Conservation (phyloP, 2,113 vertebrate species). For the Grallaria varia region DNA sequence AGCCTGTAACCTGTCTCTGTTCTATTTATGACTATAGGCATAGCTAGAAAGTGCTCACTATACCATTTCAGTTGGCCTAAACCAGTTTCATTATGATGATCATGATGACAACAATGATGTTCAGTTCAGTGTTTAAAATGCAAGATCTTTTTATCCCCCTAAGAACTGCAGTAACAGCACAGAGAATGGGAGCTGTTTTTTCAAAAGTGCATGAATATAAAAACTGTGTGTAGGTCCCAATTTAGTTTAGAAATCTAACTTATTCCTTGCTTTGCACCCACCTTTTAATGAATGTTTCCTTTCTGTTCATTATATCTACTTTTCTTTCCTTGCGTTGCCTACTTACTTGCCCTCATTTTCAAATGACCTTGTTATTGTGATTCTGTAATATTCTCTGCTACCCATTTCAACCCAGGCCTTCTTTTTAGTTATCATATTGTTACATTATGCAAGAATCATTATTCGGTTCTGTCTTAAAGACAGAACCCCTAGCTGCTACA, state of each 20-base stretch:
- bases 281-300: not conserved
- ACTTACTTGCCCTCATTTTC: constrained; percentile 10
- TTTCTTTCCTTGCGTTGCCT: not conserved
- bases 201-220: not conserved
- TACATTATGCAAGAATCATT: constrained; percentile 49
- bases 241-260: not conserved
- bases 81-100: not conserved
- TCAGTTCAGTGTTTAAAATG: not conserved
- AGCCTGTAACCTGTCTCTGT: not conserved
- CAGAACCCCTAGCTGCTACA: constrained; percentile 42
- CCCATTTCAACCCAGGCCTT: not conserved
- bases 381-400: constrained; percentile 11
- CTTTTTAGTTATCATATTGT: constrained; percentile 9
- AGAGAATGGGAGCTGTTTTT: not conserved
- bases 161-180: not conserved
- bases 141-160: not conserved
- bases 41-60: not conserved
- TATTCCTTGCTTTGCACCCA: not conserved
- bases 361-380: constrained; percentile 29
- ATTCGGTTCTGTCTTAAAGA: constrained; percentile 36
- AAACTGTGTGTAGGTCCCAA: not conserved
- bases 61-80: not conserved
- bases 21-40: not conserved
- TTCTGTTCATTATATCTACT: not conserved
- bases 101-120: not conserved